Percentiles rank a stretch among this genome's conserved stretches.
phyloP scores from a whole-genome alignment of 2,888 invertebrate genomes.

The Melieria omissa region DNA sequence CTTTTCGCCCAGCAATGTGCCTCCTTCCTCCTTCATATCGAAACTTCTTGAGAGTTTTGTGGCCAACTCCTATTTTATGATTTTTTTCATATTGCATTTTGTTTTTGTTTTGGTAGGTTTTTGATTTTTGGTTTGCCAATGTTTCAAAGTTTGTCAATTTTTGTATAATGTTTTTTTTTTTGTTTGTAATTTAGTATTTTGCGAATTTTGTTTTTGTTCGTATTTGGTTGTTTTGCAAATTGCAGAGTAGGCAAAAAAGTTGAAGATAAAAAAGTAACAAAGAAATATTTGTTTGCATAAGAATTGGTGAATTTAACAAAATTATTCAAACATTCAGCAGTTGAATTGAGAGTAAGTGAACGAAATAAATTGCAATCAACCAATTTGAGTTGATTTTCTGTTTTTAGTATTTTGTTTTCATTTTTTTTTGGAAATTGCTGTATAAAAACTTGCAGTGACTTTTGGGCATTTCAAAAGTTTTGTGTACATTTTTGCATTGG shows the following conservation, averaged over 20 bases:
- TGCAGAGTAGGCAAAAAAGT: slow-evolving; percentile 44
- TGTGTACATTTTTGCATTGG: background rate
- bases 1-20: slow-evolving; percentile 76
- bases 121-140: slow-evolving; percentile 47
- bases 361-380: slow-evolving; percentile 33
- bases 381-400: slow-evolving; percentile 3
- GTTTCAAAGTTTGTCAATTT: slow-evolving; percentile 36
- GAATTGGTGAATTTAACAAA: slow-evolving; percentile 46
- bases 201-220: background rate
- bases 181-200: slow-evolving; percentile 4
- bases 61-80: slow-evolving; percentile 77
- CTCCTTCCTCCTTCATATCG: slow-evolving; percentile 88
- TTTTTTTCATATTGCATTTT: slow-evolving; percentile 40
- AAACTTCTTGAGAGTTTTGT: slow-evolving; percentile 88
- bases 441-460: slow-evolving; percentile 24
- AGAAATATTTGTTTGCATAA: slow-evolving; percentile 57
- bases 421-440: slow-evolving; percentile 23
- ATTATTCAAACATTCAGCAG: slow-evolving; percentile 26
- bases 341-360: slow-evolving; percentile 43
- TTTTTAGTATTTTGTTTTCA: background rate
- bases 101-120: slow-evolving; percentile 47
- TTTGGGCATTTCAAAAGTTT: background rate
- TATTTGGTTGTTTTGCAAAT: slow-evolving; percentile 8
- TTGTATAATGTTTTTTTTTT: background rate
- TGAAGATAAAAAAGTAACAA: slow-evolving; percentile 53